These are phyloP conservation scores for Lymantria dispar DNA, from an alignment of 2,888 invertebrate genomes.

Conservation along the genomic window DNA sequence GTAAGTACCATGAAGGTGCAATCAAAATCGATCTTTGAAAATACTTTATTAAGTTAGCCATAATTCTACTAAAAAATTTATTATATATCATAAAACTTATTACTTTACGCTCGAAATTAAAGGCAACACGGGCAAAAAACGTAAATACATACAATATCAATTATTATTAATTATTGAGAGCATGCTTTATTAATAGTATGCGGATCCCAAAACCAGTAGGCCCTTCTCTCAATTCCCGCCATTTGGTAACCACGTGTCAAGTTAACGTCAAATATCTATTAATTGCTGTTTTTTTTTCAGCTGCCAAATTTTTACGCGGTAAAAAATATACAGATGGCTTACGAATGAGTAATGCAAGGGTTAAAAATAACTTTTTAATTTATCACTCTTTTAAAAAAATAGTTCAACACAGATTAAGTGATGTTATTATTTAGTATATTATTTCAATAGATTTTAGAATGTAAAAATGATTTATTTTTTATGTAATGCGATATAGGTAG, in stretches of 20 bases:
- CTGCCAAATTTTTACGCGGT: slow-evolving; percentile 45
- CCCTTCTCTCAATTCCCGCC: slow-evolving; percentile 38
- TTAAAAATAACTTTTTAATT: slow-evolving; percentile 46
- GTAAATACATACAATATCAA: no score
- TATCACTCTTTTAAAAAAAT: slow-evolving; percentile 22
- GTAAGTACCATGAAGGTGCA: no score
- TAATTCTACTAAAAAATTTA: no score
- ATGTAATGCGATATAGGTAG: no score
- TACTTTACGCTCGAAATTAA: no score
- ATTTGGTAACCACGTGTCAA: slow-evolving; percentile 75
- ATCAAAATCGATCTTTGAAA: no score
- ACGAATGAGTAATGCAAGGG: slow-evolving; percentile 52
- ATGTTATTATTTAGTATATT: neutral
- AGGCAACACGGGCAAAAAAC: no score
- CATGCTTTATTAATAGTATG: neutral
- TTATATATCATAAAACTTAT: no score
- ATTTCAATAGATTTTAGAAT: neutral
- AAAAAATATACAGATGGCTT: slow-evolving; percentile 34
- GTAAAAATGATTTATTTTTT: neutral
- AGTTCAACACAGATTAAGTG: slow-evolving; percentile 8
- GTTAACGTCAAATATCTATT: slow-evolving; percentile 55
- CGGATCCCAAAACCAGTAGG: slow-evolving; percentile 50
- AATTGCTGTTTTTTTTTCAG: slow-evolving; percentile 64
- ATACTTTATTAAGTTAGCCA: no score
- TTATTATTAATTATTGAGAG: no score